Conservation (phyloP, 2,888 invertebrate species). For the Hecatera dysodea region DNA sequence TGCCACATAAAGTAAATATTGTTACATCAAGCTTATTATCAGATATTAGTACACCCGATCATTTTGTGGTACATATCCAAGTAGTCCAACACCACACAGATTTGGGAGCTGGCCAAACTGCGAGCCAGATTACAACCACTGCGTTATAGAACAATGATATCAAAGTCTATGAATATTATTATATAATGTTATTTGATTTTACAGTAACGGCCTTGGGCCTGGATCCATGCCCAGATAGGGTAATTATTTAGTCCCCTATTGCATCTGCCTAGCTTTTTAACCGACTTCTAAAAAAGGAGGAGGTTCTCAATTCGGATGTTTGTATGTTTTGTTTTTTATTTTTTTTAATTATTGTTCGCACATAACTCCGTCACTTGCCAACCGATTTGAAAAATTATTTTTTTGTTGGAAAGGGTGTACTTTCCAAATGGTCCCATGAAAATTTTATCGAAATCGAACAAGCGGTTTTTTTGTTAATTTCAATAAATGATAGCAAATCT, state of each 20-base stretch:
- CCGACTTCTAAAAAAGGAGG: no score
- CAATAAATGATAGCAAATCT: no score
- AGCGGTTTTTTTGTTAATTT: no score
- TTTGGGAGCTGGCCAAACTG: conserved; percentile 37
- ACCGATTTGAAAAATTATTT: no score
- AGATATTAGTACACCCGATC: neutral
- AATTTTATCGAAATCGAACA: no score
- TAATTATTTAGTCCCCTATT: neutral
- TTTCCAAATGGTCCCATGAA: no score
- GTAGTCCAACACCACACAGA: conserved; percentile 29
- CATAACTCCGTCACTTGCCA: no score
- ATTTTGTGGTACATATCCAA: conserved; percentile 25
- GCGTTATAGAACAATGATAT: neutral
- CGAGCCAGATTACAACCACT: conserved; percentile 24
- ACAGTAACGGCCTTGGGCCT: neutral
- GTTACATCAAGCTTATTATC: neutral
- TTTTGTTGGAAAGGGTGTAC: no score
- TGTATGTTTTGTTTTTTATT: no score
- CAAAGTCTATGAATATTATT: conserved; percentile 1
- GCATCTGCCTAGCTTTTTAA: neutral
- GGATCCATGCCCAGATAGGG: neutral
- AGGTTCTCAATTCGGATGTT: no score
- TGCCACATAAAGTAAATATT: neutral
- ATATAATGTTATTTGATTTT: conserved; percentile 26
- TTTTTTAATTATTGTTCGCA: no score